Evolutionary conservation across 2,888 invertebrate genomes (phyloP), one percentile per base, ranked within the genome.

Genomic region (Elmis aenea): DNA sequence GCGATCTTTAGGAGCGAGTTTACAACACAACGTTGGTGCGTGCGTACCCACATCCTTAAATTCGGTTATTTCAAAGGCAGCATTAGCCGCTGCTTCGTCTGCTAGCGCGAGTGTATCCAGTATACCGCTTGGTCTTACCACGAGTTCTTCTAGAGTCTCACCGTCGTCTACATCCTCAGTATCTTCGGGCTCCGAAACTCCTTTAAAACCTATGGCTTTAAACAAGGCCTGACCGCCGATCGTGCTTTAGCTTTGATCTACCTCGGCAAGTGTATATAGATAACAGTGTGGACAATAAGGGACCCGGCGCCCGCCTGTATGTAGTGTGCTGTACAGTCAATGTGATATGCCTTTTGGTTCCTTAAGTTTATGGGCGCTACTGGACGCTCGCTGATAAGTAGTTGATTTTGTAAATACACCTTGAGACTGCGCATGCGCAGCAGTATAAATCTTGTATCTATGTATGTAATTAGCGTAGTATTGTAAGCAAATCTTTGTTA

Each of bases 121-220:
- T 42, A 67, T 50, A 68, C 75, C 50, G 63, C 72, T 45, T 68
- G 77, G 41, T 66, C 74, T 42, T 66, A 73, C 54, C 60, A 75
- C 48, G 66, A 63, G 59, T 26, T 59, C 64, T 36, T 65, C 74
- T 43, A 74, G 76, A 46, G 74, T 77, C 58, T 78, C 79, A 11
- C 77, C 79, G 24, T 77, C 78, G 33, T 78, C 76, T 36, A 77
- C 78, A 31, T 78, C 76, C 45, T 73, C 77, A 52, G 55, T 70
- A 42, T 66, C 77, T 62, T 69, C 79, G 55, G 61, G 81, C 55
- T 59, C 72, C n/a, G 70, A 72, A 37, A 71, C 73, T 14, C 70
- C 79, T 51, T 57, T 74, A 26, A 68, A 69, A 46, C 67, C 68
- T 16, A 59, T 69, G 37, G 68, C 69, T 23, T 50, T 68, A 38